Evolutionary conservation across 2,888 invertebrate species (phyloP), one percentile per base, ranked within the genome.

Genomic region (Nomada ruficornis): DNA sequence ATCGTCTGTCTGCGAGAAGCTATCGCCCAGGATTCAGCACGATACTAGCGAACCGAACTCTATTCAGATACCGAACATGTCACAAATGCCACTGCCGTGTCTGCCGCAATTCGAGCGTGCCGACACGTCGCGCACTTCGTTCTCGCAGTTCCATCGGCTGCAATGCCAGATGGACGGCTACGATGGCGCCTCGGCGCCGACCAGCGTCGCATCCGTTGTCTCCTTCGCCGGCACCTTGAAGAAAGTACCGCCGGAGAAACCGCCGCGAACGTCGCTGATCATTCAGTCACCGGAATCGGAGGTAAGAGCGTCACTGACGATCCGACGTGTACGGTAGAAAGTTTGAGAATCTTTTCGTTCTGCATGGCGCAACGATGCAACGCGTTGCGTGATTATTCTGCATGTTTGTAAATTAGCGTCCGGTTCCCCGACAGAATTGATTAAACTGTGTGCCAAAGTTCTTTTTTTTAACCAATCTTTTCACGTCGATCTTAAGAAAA

Each of bases 211-310:
- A n/a, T 50, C 86, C 26, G 64, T 86, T 10, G 81, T 77, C 7
- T 89, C 88, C 69, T 91, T 93, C 75, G 91, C 93, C 13, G 93
- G 93, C 3, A 93, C 93, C 0, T 77, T 94, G 82, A 94, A 93
- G 88, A 94, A 93, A 76, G 91, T 94, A 44, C 93, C 94, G 18
- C 94, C 94, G 11, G 94, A 94, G 85, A 94, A 94, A 80, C 94
- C 94, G 59, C 94, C 94, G 26, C 91, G 94, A 78, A 93, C 93
- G 2, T 93, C 93, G 3, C 90, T 93, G 71, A 93, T 93, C 88
- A 89, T 92, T 77, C 93, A 93, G 76, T 93, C 93, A 47, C 93
- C 93, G 42, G 94, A 94, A 72, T 86, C 91, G 36, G 94, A 94
- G 93, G 94, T 94, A 93, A 93, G 83, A n/a, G 11, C 13, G 10